A percentile compares a stretch with the other conserved stretches of the same genome.
These are phyloP conservation scores for Lophius piscatorius DNA, from an alignment of 2,113 vertebrate species.

Conservation along the genomic window DNA sequence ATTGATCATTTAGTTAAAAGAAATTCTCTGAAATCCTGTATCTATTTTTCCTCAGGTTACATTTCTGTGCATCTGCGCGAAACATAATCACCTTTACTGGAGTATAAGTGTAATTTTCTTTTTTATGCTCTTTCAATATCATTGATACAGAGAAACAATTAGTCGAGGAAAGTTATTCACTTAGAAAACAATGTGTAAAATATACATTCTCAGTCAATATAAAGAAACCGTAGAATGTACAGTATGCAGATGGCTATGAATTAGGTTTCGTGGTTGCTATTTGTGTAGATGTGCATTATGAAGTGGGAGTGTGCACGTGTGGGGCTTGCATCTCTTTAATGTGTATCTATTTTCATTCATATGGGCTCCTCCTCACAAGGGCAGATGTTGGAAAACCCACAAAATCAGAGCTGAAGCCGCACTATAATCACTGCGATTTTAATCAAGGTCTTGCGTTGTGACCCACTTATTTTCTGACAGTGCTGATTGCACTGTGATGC, in stretches of 20 bases:
- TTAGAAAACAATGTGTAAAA: background rate
- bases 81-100: no score
- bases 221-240: background rate
- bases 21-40: no score
- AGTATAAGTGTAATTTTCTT: no score
- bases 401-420: slow-evolving; percentile 75
- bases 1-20: no score
- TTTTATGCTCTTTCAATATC: no score
- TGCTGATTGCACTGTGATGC: slow-evolving; percentile 75
- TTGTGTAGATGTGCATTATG: slow-evolving; percentile 12
- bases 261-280: background rate
- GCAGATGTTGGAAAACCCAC: slow-evolving; percentile 78
- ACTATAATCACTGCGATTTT: slow-evolving; percentile 79
- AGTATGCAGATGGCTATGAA: background rate
- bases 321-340: slow-evolving; percentile 26
- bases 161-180: no score
- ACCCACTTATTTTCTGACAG: slow-evolving; percentile 79
- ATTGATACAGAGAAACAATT: no score
- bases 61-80: no score
- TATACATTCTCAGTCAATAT: slow-evolving; percentile 8
- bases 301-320: slow-evolving; percentile 13
- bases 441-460: slow-evolving; percentile 78
- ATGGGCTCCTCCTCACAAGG: slow-evolving; percentile 55
- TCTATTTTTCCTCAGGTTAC: no score
- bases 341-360: slow-evolving; percentile 56